A percentile compares a stretch with the other conserved stretches of the same genome.
Evolutionary conservation across 2,888 invertebrate species (phyloP).

Genomic region (Ophraella communa): DNA sequence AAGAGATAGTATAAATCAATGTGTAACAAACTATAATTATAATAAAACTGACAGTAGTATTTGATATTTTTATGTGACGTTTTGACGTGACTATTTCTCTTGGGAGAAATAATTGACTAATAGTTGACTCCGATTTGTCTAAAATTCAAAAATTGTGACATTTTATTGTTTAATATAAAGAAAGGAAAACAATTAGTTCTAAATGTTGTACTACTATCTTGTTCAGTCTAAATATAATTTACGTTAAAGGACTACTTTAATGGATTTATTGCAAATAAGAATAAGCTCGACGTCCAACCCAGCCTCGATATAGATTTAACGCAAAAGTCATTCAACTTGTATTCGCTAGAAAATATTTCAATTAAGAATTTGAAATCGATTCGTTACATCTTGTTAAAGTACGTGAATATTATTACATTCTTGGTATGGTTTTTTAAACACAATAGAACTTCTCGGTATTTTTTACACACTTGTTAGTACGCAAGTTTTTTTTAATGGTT

Average conservation of each 20-base stretch:
- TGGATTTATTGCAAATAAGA: neutral
- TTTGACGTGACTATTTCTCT: too few species aligned
- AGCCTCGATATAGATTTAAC: neutral
- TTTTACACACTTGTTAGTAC: neutral
- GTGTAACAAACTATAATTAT: too few species aligned
- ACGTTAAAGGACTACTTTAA: too few species aligned
- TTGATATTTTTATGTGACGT: too few species aligned
- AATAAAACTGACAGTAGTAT: too few species aligned
- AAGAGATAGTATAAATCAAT: too few species aligned
- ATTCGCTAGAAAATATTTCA: conserved; percentile 1
- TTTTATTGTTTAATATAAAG: too few species aligned
- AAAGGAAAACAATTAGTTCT: too few species aligned
- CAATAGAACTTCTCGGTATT: neutral
- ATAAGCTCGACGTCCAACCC: neutral
- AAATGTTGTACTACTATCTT: too few species aligned
- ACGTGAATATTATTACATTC: neutral
- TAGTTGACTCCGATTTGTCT: too few species aligned
- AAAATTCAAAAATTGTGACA: too few species aligned
- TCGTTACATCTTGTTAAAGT: conserved; percentile 7
- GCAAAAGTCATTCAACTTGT: conserved; percentile 6
- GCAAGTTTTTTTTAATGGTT: neutral
- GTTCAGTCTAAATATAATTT: too few species aligned
- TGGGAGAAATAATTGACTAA: neutral
- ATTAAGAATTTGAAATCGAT: conserved; percentile 7
- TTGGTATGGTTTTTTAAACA: neutral